Conservation (phyloP, 2,113 vertebrate genomes). For the Hemibagrus wyckioides region DNA sequence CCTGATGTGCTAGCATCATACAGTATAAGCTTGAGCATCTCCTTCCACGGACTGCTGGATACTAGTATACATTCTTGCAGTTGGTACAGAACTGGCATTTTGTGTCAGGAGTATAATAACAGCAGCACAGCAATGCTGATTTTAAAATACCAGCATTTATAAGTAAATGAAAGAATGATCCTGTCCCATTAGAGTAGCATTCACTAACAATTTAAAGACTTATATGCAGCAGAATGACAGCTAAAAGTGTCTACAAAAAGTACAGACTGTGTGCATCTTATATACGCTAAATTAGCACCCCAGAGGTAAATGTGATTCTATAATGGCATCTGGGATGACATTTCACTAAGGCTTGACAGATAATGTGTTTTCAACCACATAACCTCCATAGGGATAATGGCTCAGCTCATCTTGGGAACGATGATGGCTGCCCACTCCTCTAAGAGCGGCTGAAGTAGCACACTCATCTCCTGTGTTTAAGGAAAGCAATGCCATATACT, state of each 20-base stretch:
- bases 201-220: neutral
- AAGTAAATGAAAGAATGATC: neutral
- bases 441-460: constrained; percentile 12
- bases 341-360: constrained; percentile 36
- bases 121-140: neutral
- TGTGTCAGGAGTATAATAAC: neutral
- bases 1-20: neutral
- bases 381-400: constrained; percentile 43
- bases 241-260: neutral
- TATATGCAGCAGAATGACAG: neutral
- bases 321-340: constrained; percentile 42
- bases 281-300: neutral
- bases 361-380: constrained; percentile 25
- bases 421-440: constrained; percentile 43
- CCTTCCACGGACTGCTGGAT: neutral
- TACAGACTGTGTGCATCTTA: neutral
- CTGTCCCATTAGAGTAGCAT: neutral
- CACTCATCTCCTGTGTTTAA: constrained; percentile 39
- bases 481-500: constrained; percentile 17
- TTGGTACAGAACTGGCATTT: neutral
- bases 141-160: neutral
- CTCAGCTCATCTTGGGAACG: constrained; percentile 1
- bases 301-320: constrained; percentile 14
- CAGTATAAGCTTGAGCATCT: too few relatives aligned
- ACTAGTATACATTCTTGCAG: neutral